Evolutionary conservation across 2,113 vertebrate species (phyloP).

Genomic region (Carassius auratus): DNA sequence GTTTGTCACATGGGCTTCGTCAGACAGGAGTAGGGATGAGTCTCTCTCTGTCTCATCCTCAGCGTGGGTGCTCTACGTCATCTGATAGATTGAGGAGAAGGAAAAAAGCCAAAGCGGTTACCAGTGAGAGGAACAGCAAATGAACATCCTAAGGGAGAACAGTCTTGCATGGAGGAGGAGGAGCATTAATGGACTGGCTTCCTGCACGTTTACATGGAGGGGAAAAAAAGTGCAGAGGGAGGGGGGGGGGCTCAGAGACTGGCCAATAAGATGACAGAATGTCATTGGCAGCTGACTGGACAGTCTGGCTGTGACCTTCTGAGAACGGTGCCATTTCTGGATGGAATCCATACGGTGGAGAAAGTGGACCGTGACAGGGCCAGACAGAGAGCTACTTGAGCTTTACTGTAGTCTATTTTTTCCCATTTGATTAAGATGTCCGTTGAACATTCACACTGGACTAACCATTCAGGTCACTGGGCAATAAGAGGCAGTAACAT

Average conservation of each 20-base stretch:
- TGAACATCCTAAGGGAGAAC: slow-evolving; percentile 23
- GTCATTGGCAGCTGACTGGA: slow-evolving; percentile 38
- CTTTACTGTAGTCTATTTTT: neutral
- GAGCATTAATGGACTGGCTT: slow-evolving; percentile 36
- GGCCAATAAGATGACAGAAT: slow-evolving; percentile 38
- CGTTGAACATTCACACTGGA: neutral
- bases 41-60: slow-evolving; percentile 13
- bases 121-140: neutral
- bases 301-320: slow-evolving; percentile 52
- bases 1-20: slow-evolving; percentile 61
- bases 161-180: slow-evolving; percentile 27
- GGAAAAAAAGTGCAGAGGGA: slow-evolving; percentile 21
- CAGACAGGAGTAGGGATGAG: slow-evolving; percentile 39
- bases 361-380: neutral
- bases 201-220: slow-evolving; percentile 42
- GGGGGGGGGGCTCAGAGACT: neutral
- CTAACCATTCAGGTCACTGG: slow-evolving; percentile 3
- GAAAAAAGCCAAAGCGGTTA: neutral
- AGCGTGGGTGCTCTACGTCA: slow-evolving; percentile 69
- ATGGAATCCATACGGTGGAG: slow-evolving; percentile 3
- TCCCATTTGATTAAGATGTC: neutral
- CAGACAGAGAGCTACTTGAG: neutral
- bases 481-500: neutral
- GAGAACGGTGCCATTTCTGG: neutral
- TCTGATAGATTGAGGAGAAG: slow-evolving; percentile 44